Evolutionary conservation across 2,797 vertebrate species (phyloP), one percentile per base, ranked within the genome.

Genomic region (Sebastes trivittatus): DNA sequence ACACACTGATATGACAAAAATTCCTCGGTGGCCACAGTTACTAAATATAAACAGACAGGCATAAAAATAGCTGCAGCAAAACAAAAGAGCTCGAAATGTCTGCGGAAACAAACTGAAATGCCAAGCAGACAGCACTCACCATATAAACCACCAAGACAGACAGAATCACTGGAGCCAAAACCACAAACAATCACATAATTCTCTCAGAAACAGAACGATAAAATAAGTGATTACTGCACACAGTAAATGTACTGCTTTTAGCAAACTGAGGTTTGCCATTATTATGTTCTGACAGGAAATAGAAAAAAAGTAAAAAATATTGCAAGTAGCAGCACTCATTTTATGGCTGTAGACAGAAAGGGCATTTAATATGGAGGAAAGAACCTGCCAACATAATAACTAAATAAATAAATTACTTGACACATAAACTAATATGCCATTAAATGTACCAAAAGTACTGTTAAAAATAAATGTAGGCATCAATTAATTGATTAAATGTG

Each of bases 41-140:
- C 91, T 93, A 94, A 92, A 93, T 90, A 90, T 92, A 94, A 91
- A 88, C 84, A 80, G 87, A 89, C 86, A 81, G 69, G 62, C 32
- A 61, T 82, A 87, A 85, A 94, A 93, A 93, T 93, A 93, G 88
- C 75, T 25, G 73, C 83, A 36, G 69, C 76, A 61, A 89, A 90
- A 87, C 67, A 87, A 81, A 84, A 81, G 76, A 68, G 74, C n/a
- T 54, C 13, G 22, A 66, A 82, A 82, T 74, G 71, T 83, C 84
- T 75, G 70, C 60, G 69, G 78, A 83, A 77, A 81, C 69, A 65
- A 86, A 76, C 38, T 7, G 23, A 87, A 84, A 81, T 65, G 82
- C 70, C 63, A 83, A 58, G 72, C 20, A 67, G 54, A 25, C 66
- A 65, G 58, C 38, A 27, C 7, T 78, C 18, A 4, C 55, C 70